Evolutionary conservation across 2,888 invertebrate species (phyloP).

Genomic region (Chorisops tibialis): DNA sequence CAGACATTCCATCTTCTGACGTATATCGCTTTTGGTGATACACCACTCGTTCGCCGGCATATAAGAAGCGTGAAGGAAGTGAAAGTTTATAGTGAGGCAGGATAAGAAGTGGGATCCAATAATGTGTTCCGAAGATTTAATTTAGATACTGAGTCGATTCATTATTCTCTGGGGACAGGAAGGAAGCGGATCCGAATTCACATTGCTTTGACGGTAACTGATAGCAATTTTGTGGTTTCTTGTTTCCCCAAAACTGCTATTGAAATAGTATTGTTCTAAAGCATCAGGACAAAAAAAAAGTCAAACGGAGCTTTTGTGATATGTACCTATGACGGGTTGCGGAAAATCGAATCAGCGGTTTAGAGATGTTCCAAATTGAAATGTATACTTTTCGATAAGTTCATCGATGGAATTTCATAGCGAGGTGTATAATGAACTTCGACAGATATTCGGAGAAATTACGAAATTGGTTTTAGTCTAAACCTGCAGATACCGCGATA

Average conservation of each 20-base stretch:
- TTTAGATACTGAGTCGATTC: slow-evolving; percentile 33
- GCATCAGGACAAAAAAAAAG: no score
- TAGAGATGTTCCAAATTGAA: no score
- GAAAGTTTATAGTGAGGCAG: slow-evolving; percentile 21
- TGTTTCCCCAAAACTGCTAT: slow-evolving; percentile 20
- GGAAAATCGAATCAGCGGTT: no score
- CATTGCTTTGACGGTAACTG: slow-evolving; percentile 15
- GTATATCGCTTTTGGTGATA: slow-evolving; percentile 1
- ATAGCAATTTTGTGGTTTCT: slow-evolving; percentile 24
- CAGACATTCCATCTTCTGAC: slow-evolving; percentile 24
- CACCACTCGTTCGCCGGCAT: no score
- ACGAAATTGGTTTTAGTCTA: no score
- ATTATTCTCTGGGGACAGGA: slow-evolving; percentile 32
- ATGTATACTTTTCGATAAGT: no score
- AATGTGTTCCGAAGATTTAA: slow-evolving; percentile 31
- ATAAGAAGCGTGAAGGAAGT: slow-evolving; percentile 1
- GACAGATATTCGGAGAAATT: no score
- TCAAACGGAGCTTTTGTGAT: no score
- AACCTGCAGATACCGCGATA: no score
- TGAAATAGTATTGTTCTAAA: slow-evolving; percentile 7
- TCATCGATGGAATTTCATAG: no score
- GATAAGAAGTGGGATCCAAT: slow-evolving; percentile 24
- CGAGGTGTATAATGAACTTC: no score
- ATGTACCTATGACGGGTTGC: no score
- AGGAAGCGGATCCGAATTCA: slow-evolving; percentile 27